Evolutionary conservation across 2,888 invertebrate genomes (phyloP).

Genomic region (Iphiclides podalirius): DNA sequence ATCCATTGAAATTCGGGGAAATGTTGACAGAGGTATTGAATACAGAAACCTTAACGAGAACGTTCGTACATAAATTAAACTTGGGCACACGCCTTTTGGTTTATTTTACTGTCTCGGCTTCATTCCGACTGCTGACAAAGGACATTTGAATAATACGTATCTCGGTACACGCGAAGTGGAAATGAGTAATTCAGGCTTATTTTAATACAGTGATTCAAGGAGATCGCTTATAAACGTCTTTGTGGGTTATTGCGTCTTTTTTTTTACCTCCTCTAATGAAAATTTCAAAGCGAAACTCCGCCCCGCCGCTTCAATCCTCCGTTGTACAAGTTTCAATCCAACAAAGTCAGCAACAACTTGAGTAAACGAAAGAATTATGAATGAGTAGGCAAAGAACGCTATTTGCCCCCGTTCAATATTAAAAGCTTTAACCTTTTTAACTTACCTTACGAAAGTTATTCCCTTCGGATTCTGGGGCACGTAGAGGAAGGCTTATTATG

Average conservation of each 20-base stretch:
- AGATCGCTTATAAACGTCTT: constrained; percentile 27
- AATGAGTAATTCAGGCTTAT: constrained; percentile 38
- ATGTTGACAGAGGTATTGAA: constrained; percentile 22
- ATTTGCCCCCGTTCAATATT: constrained; percentile 21
- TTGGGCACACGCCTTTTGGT: constrained; percentile 32
- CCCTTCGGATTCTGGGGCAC: constrained; percentile 12
- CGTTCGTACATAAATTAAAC: constrained; percentile 32
- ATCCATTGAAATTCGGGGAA: constrained; percentile 19
- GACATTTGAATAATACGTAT: constrained; percentile 38
- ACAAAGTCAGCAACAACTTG: constrained; percentile 23
- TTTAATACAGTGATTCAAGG: constrained; percentile 37
- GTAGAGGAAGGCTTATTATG: constrained; percentile 2
- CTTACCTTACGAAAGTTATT: constrained; percentile 14
- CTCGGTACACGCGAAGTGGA: constrained; percentile 29
- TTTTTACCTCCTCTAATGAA: constrained; percentile 7
- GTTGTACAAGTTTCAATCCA: constrained; percentile 21
- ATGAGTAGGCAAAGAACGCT: constrained; percentile 24
- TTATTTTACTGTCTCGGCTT: constrained; percentile 31
- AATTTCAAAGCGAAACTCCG: constrained; percentile 20
- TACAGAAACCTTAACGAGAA: constrained; percentile 22
- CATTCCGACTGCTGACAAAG: constrained; percentile 36
- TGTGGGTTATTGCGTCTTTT: constrained; percentile 23
- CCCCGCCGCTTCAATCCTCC: neutral
- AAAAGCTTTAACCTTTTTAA: constrained; percentile 22
- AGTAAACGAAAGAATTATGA: constrained; percentile 24